A percentile compares a stretch with the other conserved stretches of the same genome.
Conservation (phyloP, 2,888 invertebrate species). For the Cephus pulcher region DNA sequence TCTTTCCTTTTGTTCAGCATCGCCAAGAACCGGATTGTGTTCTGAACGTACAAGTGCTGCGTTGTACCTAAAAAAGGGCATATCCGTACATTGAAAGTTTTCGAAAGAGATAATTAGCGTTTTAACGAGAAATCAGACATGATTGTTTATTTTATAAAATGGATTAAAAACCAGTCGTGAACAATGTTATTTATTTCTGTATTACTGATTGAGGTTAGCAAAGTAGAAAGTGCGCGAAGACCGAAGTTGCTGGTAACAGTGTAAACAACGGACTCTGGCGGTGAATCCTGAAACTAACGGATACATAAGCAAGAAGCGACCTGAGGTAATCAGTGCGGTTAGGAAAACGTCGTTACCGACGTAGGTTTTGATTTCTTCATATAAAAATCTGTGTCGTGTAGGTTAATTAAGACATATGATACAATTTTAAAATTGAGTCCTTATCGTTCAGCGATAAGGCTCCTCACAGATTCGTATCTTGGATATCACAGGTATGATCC, state of each 20-base stretch:
- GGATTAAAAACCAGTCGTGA: not conserved
- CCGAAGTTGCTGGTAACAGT: not conserved
- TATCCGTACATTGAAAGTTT: not conserved
- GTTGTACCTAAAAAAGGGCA: not conserved
- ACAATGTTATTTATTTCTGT: not conserved
- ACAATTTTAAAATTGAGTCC: not conserved
- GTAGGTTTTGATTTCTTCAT: not conserved
- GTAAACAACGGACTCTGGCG: not conserved
- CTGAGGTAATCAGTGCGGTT: not conserved
- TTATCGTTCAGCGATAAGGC: not conserved
- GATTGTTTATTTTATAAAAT: not conserved
- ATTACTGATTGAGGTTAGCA: not conserved
- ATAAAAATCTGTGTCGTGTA: not conserved
- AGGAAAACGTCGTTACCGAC: not conserved
- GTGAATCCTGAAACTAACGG: not conserved
- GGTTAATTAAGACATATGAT: not conserved
- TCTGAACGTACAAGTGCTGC: not conserved
- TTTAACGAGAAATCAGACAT: not conserved
- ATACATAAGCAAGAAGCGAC: not conserved
- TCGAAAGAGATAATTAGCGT: not conserved
- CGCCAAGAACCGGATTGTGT: not conserved
- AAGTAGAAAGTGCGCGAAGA: not conserved
- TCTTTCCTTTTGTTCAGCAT: not conserved
- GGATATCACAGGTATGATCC: not conserved
- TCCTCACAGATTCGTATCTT: not conserved